Base-by-base conservation (phyloP, 1,140 invertebrate genomes). In the Papilio polyxenes region DNA sequence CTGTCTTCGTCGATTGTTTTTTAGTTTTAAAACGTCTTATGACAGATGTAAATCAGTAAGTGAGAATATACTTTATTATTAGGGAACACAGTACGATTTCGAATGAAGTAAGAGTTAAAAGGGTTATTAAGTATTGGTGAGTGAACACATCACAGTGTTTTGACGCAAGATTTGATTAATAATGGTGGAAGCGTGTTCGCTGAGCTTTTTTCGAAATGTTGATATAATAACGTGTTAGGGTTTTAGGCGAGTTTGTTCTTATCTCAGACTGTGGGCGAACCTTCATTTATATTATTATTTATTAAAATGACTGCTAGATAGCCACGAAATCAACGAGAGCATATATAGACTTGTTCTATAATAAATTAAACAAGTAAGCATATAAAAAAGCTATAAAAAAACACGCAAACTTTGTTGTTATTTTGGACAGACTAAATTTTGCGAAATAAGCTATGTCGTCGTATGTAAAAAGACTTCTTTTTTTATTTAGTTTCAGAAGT, bases 121-220 rank as follows among this genome's bases (percentile, higher is more conserved):
- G 90, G 90, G 91, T 92, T 93, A 92, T 93, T 92, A 92, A 91
- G 90, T 89, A 91, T 89, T 91, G 91, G 90, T 90, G 89, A 91
- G 90, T 90, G 89, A 90, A 87, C 89, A 92, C 92, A 92, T 93
- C 90, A 90, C 89, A 89, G 91, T 93, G 91, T 93, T 93, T 88
- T 93, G 92, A 93, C 92, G 90, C 89, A 89, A 89, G 86, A 72
- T 90, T 92, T 92, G 91, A 93, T 93, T 93, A 92, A 92, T 93
- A 93, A 93, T 92, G 92, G 91, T 90, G 85, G 83, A 83, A 82
- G 86, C 87, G 87, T 92, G 91, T 92, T 88, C 86, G 86, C 81
- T 89, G 85, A 83, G 83, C 80, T 88, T 87, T 89, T 91, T 88
- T 90, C 85, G 89, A 87, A 88, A 89, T 90, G 88, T 89, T 91